phyloP scores from a whole-genome alignment of 2,113 vertebrate species.

The Coryphaenoides rupestris region DNA sequence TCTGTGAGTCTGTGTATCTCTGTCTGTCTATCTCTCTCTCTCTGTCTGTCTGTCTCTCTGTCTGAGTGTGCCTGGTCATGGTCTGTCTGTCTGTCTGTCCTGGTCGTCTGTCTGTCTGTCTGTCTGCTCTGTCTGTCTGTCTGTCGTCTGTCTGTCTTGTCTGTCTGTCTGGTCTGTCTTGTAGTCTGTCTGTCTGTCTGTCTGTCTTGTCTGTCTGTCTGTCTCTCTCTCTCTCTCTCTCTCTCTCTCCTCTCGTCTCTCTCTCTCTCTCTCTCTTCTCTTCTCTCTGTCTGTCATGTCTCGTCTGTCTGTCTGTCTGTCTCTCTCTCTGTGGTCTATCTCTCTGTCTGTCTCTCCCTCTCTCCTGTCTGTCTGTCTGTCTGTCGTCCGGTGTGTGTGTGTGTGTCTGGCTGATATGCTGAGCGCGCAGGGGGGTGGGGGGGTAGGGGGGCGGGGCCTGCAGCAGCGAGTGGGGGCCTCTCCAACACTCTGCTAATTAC shows the following conservation, averaged over 20 bases:
- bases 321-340: background rate
- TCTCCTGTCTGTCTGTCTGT: background rate
- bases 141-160: background rate
- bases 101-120: too few species aligned
- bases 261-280: too few species aligned
- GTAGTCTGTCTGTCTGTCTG: background rate
- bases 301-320: constrained; percentile 1
- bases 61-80: too few species aligned
- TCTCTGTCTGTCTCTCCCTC: background rate
- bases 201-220: background rate
- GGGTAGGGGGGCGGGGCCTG: background rate
- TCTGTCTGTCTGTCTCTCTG: too few species aligned
- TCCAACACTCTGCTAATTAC: constrained; percentile 72
- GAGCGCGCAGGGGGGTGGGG: background rate
- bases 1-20: too few species aligned
- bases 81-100: too few species aligned
- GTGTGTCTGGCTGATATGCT: background rate
- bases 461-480: constrained; percentile 47
- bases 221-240: background rate
- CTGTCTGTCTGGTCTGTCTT: background rate
- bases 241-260: background rate
- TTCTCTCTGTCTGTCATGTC: background rate
- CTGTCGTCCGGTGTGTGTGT: background rate
- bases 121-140: too few species aligned
- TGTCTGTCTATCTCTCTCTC: too few species aligned